phyloP scores from a whole-genome alignment of 2,797 vertebrate genomes.

The Phrynocephalus vlangalii region DNA sequence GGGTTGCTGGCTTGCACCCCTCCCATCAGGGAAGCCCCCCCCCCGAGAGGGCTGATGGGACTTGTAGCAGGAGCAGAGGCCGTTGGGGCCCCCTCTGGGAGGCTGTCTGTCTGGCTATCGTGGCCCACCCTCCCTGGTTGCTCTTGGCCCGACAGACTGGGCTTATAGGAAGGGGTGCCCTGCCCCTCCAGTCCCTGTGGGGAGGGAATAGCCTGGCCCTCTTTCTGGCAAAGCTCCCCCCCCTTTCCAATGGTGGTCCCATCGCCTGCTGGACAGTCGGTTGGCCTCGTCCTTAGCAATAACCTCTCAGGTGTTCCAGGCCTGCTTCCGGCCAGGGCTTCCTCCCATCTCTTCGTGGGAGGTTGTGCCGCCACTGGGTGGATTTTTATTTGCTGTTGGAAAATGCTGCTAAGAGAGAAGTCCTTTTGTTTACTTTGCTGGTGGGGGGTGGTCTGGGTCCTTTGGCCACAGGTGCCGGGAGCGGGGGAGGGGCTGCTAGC shows the following conservation, averaged over 20 bases:
- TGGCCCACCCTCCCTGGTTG: not conserved
- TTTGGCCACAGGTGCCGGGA: not conserved
- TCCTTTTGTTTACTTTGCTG: not conserved
- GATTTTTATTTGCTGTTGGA: not conserved
- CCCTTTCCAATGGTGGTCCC: not conserved
- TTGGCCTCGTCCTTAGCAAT: conserved; percentile 18
- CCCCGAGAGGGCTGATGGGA: not conserved
- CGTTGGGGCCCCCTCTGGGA: too few species aligned
- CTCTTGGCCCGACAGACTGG: not conserved
- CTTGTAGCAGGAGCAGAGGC: not conserved
- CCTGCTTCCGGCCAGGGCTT: not conserved
- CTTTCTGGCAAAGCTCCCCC: not conserved
- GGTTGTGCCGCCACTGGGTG: not conserved
- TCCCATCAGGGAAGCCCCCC: not conserved
- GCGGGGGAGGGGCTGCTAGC: too few species aligned
- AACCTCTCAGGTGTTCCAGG: conserved; percentile 27
- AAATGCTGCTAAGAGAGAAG: conserved; percentile 4
- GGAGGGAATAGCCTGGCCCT: not conserved
- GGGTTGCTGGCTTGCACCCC: too few species aligned
- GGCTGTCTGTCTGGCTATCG: too few species aligned
- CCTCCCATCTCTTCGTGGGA: not conserved
- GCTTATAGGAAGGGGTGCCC: too few species aligned
- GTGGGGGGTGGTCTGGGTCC: too few species aligned
- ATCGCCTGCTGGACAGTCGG: conserved; percentile 20
- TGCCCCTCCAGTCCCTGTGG: too few species aligned